phyloP scores from a whole-genome alignment of 2,797 vertebrate species.

The Lepus townsendii region DNA sequence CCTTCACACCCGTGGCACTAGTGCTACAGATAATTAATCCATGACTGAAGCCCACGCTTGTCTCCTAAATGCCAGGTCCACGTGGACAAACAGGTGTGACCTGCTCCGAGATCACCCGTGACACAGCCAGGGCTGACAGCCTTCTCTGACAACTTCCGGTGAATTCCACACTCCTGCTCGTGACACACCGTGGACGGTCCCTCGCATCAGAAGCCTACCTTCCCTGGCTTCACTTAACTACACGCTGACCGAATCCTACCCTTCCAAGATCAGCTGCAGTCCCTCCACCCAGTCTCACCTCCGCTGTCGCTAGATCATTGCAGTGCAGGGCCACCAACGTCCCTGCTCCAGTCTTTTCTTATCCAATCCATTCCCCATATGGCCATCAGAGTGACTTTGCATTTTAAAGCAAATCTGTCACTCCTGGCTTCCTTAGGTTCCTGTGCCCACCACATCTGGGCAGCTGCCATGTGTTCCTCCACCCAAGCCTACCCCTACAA shows the following conservation, averaged over 20 bases:
- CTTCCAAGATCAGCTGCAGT: not conserved
- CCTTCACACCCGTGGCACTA: not conserved
- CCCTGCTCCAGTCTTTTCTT: not conserved
- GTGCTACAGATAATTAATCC: not conserved
- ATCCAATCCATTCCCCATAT: fast-evolving
- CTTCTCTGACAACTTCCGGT: not conserved
- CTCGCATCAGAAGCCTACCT: fast-evolving
- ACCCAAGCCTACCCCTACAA: not conserved
- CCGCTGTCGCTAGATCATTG: not conserved
- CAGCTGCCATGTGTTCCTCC: not conserved
- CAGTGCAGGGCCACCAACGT: not conserved
- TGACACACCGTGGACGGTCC: fast-evolving
- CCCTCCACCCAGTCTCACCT: not conserved
- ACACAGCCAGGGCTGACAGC: not conserved
- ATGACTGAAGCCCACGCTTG: not conserved
- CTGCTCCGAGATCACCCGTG: not conserved
- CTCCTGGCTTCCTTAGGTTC: not conserved
- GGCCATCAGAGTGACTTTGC: no score
- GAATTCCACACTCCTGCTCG: not conserved
- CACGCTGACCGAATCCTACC: not conserved
- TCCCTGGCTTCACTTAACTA: not conserved
- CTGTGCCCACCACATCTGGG: not conserved
- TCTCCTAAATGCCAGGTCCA: not conserved
- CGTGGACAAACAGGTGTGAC: not conserved
- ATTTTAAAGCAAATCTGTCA: not conserved